Conservation (phyloP, 2,113 vertebrate species). For the Elachura formosa region DNA sequence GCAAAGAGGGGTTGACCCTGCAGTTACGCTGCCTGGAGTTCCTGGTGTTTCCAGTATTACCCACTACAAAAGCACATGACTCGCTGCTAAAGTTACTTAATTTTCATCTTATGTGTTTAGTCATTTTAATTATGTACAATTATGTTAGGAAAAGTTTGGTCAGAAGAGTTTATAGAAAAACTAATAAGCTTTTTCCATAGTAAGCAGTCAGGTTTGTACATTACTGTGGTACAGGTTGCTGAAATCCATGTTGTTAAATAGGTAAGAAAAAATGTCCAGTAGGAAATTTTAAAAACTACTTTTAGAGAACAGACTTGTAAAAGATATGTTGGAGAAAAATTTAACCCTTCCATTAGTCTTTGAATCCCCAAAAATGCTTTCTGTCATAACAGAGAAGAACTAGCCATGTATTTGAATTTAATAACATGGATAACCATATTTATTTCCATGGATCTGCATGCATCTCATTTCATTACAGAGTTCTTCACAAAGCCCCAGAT, state of each 20-base stretch:
- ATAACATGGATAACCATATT: not conserved
- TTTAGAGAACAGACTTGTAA: not conserved
- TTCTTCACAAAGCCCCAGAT: not conserved
- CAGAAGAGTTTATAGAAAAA: not conserved
- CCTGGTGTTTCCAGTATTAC: not conserved
- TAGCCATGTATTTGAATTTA: not conserved
- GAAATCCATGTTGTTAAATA: not conserved
- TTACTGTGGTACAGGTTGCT: not conserved
- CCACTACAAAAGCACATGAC: not conserved
- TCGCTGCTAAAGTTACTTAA: not conserved
- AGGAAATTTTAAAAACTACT: not conserved
- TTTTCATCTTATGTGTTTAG: not conserved
- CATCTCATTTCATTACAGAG: not conserved
- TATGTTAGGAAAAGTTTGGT: not conserved
- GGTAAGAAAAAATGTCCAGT: not conserved
- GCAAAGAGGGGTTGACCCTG: accelerated
- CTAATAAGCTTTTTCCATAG: not conserved
- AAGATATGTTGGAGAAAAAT: not conserved
- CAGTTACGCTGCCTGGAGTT: not conserved
- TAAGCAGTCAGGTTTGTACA: not conserved
- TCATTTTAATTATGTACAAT: not conserved
- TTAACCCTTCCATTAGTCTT: not conserved
- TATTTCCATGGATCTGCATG: not conserved
- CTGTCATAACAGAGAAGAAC: not conserved
- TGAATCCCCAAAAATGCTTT: not conserved